A percentile compares a stretch with the other conserved stretches of the same genome.
These are phyloP conservation scores for Pocillopora meandrina DNA, from an alignment of 92 coral and sea anemone genomes.

Conservation along the genomic window DNA sequence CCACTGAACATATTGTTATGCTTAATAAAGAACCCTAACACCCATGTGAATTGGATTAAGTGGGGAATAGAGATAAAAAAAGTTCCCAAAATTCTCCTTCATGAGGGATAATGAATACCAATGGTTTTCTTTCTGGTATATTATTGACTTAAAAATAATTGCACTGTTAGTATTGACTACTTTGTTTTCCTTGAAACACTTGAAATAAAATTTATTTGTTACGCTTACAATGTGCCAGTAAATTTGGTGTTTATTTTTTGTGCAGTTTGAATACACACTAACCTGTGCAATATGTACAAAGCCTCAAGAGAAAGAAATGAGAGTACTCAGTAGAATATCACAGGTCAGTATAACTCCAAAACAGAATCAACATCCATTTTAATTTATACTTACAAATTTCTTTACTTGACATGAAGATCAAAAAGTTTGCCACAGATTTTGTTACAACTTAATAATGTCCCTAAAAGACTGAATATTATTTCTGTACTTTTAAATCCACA, in stretches of 20 bases:
- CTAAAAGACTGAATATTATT: not conserved
- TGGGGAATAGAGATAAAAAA: too few species aligned
- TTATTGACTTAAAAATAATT: too few species aligned
- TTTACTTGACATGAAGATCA: not conserved
- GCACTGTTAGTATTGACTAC: too few species aligned
- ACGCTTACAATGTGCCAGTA: not conserved
- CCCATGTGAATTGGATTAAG: too few species aligned
- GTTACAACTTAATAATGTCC: not conserved
- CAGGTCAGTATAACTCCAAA: constrained; percentile 52
- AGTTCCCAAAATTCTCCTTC: too few species aligned
- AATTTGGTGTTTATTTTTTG: not conserved
- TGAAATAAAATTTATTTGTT: too few species aligned
- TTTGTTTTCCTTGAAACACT: too few species aligned
- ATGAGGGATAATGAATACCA: too few species aligned
- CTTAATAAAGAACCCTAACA: too few species aligned
- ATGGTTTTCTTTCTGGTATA: too few species aligned
- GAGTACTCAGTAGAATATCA: constrained; percentile 76
- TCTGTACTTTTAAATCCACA: constrained; percentile 10
- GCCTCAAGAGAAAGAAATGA: constrained; percentile 84
- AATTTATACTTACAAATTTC: not conserved
- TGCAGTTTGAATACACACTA: constrained; percentile 76
- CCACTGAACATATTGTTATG: too few species aligned
- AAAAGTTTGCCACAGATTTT: not conserved
- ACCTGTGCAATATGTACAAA: constrained; percentile 91
- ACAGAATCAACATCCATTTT: not conserved